Conservation (phyloP, 2,888 invertebrate genomes). For the Venusia cambrica region DNA sequence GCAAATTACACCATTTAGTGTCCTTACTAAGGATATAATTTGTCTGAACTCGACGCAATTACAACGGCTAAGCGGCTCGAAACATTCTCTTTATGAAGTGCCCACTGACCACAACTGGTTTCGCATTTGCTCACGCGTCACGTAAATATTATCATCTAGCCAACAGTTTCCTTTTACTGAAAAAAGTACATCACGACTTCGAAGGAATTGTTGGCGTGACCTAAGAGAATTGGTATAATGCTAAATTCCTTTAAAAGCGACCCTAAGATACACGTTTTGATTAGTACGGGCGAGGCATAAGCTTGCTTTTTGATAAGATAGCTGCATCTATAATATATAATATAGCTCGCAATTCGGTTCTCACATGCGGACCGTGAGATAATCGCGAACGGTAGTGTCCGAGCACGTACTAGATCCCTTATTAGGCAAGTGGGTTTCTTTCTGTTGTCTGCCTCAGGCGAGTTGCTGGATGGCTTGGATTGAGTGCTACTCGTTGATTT, state of each 20-base stretch:
- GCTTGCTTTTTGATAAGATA: no score
- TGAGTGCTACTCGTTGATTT: conserved; percentile 43
- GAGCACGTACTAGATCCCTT: conserved; percentile 67
- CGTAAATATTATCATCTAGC: conserved; percentile 46
- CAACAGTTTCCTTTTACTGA: conserved; percentile 38
- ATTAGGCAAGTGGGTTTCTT: conserved; percentile 64
- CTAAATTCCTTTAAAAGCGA: no score
- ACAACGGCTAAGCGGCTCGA: conserved; percentile 40
- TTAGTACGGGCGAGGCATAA: no score
- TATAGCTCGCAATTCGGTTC: conserved; percentile 62
- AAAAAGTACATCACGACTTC: conserved; percentile 48
- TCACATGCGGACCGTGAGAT: conserved; percentile 73
- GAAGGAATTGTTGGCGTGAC: conserved; percentile 59
- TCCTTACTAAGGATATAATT: conserved; percentile 47
- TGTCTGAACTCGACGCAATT: conserved; percentile 45
- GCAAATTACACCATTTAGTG: conserved; percentile 47
- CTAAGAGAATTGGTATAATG: no score
- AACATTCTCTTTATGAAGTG: conserved; percentile 45
- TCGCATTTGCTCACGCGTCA: conserved; percentile 36
- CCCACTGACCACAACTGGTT: conserved; percentile 41
- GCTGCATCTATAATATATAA: no score
- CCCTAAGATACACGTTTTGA: no score
- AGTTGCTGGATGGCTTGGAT: conserved; percentile 49
- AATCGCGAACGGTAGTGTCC: conserved; percentile 72
- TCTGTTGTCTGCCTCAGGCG: conserved; percentile 42